Percentiles rank a stretch among this genome's conserved stretches.
These are phyloP conservation scores for Tipula helvola DNA, from an alignment of 2,888 invertebrate species.

Conservation along the genomic window DNA sequence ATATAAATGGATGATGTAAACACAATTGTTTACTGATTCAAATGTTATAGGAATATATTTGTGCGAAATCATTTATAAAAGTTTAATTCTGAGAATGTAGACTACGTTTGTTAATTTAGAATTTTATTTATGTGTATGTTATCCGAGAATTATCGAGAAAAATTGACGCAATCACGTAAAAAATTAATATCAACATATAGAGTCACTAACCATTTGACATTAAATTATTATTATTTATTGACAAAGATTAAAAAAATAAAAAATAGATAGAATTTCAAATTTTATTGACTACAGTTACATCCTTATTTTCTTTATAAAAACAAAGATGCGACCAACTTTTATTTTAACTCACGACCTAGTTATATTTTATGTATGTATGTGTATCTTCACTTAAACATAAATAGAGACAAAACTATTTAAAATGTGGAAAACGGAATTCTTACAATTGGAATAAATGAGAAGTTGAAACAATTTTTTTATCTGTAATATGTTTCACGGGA, in stretches of 20 bases:
- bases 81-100: background rate
- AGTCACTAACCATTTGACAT: background rate
- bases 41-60: background rate
- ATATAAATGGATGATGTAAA: background rate
- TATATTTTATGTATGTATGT: background rate
- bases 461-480: background rate
- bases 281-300: background rate
- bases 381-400: background rate
- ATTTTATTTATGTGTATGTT: background rate
- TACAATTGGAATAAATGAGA: background rate
- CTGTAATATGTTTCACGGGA: background rate
- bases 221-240: background rate
- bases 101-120: background rate
- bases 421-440: background rate
- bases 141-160: background rate
- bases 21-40: background rate
- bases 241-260: background rate
- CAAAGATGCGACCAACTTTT: background rate
- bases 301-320: background rate
- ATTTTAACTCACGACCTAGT: background rate
- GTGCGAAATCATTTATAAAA: background rate
- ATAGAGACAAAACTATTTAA: background rate
- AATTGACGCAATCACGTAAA: background rate
- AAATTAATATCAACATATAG: background rate
- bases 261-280: background rate